These are phyloP conservation scores for Ancistrus triradiatus DNA, from an alignment of 2,113 vertebrate genomes.

Conservation along the genomic window DNA sequence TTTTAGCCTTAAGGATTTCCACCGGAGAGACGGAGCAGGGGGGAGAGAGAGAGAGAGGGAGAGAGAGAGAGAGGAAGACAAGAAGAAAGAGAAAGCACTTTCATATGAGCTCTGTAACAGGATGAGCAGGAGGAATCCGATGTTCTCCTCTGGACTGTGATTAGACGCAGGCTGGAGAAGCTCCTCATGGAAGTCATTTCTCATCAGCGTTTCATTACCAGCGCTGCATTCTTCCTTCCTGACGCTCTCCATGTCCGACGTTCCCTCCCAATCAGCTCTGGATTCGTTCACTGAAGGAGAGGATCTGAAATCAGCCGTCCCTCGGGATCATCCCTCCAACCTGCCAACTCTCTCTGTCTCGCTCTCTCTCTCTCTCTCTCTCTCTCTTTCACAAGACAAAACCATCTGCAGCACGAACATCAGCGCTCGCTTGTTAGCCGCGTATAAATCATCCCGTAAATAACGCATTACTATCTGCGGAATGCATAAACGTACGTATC, in stretches of 20 bases:
- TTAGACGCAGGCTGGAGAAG: constrained; percentile 18
- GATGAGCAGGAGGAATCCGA: constrained; percentile 30
- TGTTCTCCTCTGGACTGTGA: constrained; percentile 35
- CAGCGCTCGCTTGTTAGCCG: too few species aligned
- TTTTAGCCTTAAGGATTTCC: too few species aligned
- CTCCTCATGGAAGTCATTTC: constrained; percentile 43
- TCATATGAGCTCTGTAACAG: constrained; percentile 11
- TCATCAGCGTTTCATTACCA: constrained; percentile 20
- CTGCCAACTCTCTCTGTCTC: too few species aligned
- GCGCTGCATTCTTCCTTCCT: constrained; percentile 54
- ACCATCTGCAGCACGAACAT: too few species aligned
- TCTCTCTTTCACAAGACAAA: too few species aligned
- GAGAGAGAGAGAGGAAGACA: constrained; percentile 15
- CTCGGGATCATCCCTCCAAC: too few species aligned
- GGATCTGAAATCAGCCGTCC: constrained; percentile 8
- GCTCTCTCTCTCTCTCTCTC: too few species aligned
- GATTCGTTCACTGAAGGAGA: constrained; percentile 18
- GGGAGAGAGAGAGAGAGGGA: constrained; percentile 1
- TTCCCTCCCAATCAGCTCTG: constrained; percentile 49
- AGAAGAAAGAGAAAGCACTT: background rate
- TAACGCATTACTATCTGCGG: too few species aligned
- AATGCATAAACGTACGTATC: too few species aligned
- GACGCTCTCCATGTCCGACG: constrained; percentile 57
- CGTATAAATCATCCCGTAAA: too few species aligned
- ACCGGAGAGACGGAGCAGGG: background rate